Evolutionary conservation across 30 jellyfish, hydroid and myxozoan genomes (phyloP), one percentile per base, ranked within the genome.

Genomic region (Turritopsis rubra): DNA sequence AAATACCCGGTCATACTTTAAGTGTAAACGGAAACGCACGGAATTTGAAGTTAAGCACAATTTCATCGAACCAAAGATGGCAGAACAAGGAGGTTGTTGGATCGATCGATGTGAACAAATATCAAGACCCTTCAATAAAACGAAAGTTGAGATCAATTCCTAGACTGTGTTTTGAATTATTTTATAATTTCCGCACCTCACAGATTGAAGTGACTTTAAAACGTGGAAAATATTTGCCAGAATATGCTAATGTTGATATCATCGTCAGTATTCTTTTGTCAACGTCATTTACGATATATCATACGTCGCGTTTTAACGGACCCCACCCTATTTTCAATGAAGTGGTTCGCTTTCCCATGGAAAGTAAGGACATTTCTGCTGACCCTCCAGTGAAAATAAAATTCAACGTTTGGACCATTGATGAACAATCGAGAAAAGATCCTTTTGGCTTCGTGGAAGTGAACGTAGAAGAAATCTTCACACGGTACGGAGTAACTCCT

Each of bases 351-450:
- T 93, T 85, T 66, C 86, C 87, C 18, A 31, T 80, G 79, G 83
- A 80, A 13, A 80, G 83, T 21, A 53, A 16, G 21, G 53, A 16
- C 53, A 80, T 80, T 28, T 80, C 87, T 17, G 52, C 87, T 23
- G 87, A 80, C 20, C 87, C 87, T 52, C 87, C 87, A 53, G 65
- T 80, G 52, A 52, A 29, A 27, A 29, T 88, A 22, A 88, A 88
- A 81, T 89, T 93, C 52, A 93, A 93, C 66, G 89, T 93, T 19
- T 93, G 99, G 99, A 82, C 70, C 28, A 70, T 88, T 28, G 96
- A 93, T 75, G 83, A 85, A 72, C 86, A 84, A 52, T 88, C 99
- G 24, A 83, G 82, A 21, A 88, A 85, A 75, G 17, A 18, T 21
- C 96, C 99, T 1, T 80, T 85, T 78, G 99, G 99, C 21, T 88